Conservation (phyloP, 1,140 invertebrate species). For the Myzus persicae region DNA sequence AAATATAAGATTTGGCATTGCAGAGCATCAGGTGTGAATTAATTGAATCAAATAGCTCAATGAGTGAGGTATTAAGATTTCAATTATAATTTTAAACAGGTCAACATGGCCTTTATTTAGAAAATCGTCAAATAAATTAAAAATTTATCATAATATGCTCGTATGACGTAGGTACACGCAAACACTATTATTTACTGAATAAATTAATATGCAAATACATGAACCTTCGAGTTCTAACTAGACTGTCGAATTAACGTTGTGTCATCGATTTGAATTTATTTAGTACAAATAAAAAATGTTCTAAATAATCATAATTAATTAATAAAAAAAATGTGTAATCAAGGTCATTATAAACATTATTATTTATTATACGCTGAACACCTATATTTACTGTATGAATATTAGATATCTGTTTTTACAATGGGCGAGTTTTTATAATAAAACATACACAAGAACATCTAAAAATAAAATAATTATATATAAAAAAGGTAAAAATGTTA, state of each 20-base stretch:
- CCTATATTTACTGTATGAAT: not conserved
- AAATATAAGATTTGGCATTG: not conserved
- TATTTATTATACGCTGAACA: not conserved
- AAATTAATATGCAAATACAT: slow-evolving; percentile 3
- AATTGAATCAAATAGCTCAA: not conserved
- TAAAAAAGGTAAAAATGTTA: not conserved
- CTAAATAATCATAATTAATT: not conserved
- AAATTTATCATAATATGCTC: not conserved
- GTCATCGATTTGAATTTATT: not conserved
- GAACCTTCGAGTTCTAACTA: not conserved
- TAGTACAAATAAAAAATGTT: not conserved
- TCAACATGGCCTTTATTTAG: not conserved
- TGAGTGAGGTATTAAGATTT: not conserved
- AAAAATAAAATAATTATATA: not conserved
- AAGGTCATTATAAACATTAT: not conserved
- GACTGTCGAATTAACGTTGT: not conserved
- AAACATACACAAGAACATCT: not conserved
- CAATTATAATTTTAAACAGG: not conserved
- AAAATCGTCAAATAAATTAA: slow-evolving; percentile 15
- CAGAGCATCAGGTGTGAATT: not conserved
- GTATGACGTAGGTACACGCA: not conserved
- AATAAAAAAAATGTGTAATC: not conserved
- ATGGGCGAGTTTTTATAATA: not conserved
- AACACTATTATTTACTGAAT: not conserved
- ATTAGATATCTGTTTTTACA: not conserved